These are phyloP conservation scores for Esox masquinongy DNA, from an alignment of 2,797 vertebrate genomes.

Conservation along the genomic window DNA sequence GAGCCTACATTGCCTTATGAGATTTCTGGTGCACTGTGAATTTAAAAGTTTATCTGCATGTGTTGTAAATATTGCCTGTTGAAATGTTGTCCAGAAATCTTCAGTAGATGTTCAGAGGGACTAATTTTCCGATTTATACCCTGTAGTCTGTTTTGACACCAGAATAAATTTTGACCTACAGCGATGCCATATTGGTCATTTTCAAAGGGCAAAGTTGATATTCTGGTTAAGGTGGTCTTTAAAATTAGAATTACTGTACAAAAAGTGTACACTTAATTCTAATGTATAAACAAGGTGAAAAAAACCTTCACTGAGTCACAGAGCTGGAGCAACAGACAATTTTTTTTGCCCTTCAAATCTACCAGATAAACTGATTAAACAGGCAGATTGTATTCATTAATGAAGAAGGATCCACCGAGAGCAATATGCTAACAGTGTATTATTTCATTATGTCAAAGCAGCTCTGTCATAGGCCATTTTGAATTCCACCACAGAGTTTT, in stretches of 20 bases:
- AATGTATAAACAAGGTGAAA: background rate
- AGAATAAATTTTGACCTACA: too few species aligned
- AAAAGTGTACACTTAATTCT: background rate
- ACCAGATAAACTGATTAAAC: background rate
- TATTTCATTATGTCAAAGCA: constrained; percentile 6
- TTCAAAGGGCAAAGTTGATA: too few species aligned
- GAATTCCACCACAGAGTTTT: constrained; percentile 1
- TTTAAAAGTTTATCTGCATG: too few species aligned
- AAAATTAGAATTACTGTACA: background rate
- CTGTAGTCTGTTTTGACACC: too few species aligned
- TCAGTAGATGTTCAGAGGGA: too few species aligned
- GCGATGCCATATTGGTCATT: too few species aligned
- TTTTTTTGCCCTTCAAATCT: background rate
- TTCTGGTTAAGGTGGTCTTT: too few species aligned
- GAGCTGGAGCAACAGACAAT: background rate
- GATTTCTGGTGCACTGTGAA: too few species aligned
- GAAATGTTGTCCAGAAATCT: too few species aligned
- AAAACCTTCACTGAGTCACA: background rate
- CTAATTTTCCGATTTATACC: too few species aligned
- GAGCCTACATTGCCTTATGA: too few species aligned
- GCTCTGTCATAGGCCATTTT: background rate
- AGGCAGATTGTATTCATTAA: background rate
- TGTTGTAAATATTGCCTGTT: too few species aligned
- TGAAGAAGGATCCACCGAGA: background rate
- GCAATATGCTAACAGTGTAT: background rate